Evolutionary conservation across 1,140 invertebrate genomes (phyloP), one percentile per base, ranked within the genome.

Genomic region (Contarinia nasturtii): DNA sequence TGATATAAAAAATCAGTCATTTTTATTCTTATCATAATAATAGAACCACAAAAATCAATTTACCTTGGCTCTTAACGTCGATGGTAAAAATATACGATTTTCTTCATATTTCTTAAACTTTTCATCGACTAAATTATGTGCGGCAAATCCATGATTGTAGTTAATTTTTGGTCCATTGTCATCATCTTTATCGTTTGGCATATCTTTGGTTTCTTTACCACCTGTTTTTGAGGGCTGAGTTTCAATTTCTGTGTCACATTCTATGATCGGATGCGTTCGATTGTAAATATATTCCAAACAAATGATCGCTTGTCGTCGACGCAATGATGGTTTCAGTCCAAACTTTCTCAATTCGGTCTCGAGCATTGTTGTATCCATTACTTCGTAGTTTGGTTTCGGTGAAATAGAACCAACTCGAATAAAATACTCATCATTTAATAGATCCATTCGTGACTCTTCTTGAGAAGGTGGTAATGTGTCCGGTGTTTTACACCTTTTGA

Each of bases 261-360:
- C 41, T 5, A 18, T 43, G 4, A 20, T 18, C 11, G 41, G 41
- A 43, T 43, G 41, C 7, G 18, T 12, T 43, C 41, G n/a, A 21
- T 43, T 43, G 41, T 43, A 43, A 19, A 43, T 43, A 14, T 43
- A 18, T 12, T 43, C 41, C 18, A 43, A 21, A 43, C 41, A 43
- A 18, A 43, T 43, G 11, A 43, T 21, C 2, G 41, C 41, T 20
- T 43, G n/a, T 17, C 18, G n/a, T 12, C 18, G n/a, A 5, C 11
- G 11, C 18, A 43, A 19, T 27, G 27, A 27, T 7, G 41, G 17
- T 20, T 43, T 43, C 17, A 43, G 18, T 12, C 41, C 41, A 21
- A 18, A 43, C 12, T 43, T 43, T 19, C 18, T 17, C 41, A 43
- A 21, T 18, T 43, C n/a, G 2, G 7, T 21, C 18, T 18, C n/a